Conservation (phyloP, 2,113 vertebrate species). For the Gymnarchus niloticus region DNA sequence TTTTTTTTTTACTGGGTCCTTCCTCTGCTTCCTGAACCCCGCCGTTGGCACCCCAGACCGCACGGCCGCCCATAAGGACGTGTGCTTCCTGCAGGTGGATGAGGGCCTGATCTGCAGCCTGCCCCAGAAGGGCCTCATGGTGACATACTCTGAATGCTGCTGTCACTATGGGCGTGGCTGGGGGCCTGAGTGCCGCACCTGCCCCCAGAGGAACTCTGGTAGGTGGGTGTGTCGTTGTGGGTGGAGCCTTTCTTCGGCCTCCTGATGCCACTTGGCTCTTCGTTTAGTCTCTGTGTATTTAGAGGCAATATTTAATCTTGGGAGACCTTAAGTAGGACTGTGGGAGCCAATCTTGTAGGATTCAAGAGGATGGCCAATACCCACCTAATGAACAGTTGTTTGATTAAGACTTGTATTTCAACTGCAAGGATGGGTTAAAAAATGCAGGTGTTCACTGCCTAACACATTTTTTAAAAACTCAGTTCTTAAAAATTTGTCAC, state of each 20-base stretch:
- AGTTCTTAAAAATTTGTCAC: background rate
- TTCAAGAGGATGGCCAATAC: too few relatives aligned
- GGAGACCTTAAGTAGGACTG: background rate
- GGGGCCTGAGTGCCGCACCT: constrained; percentile 79
- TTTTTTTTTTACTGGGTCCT: background rate
- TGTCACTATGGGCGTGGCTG: constrained; percentile 81
- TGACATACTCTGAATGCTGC: constrained; percentile 84
- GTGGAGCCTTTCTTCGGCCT: background rate
- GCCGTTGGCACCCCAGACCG: constrained; percentile 60
- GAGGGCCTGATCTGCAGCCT: constrained; percentile 76
- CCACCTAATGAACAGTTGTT: too few relatives aligned
- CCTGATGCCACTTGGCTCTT: background rate
- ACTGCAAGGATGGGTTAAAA: too few relatives aligned
- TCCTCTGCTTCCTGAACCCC: background rate
- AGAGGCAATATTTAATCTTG: background rate
- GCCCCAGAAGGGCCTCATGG: constrained; percentile 58
- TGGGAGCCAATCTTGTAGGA: too few relatives aligned
- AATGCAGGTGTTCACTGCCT: too few relatives aligned
- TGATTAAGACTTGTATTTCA: too few relatives aligned
- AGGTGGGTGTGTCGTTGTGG: background rate
- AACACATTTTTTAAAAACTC: background rate
- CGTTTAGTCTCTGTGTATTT: background rate
- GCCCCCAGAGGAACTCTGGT: constrained; percentile 71
- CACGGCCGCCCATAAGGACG: constrained; percentile 72
- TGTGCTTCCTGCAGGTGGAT: constrained; percentile 78